phyloP scores from a whole-genome alignment of 2,888 invertebrate species.

The Mongoloraphidia duomilia region DNA sequence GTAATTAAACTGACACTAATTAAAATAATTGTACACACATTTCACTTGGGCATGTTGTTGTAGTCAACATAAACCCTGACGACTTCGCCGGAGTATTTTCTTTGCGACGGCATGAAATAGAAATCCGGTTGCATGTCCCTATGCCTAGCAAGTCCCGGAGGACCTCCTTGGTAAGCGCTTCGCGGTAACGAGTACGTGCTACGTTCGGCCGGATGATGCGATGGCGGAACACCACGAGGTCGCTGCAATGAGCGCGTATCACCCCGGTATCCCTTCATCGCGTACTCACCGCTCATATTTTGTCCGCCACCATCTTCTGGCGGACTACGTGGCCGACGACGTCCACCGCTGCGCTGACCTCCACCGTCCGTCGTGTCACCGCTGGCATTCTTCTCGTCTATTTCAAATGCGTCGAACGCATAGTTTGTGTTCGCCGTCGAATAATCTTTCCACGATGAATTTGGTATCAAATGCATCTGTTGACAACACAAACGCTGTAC shows the following conservation, averaged over 20 bases:
- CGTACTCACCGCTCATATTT: background rate
- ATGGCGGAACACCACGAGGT: constrained; percentile 26
- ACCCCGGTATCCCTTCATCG: constrained; percentile 27
- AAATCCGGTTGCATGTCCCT: constrained; percentile 60
- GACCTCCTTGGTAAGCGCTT: constrained; percentile 32
- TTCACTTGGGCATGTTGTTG: constrained; percentile 50
- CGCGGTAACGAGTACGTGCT: constrained; percentile 66
- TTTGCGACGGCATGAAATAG: constrained; percentile 89
- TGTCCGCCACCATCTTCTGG: constrained; percentile 1
- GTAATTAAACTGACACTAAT: too few relatives aligned
- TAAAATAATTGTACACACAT: too few relatives aligned
- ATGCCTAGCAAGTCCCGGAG: constrained; percentile 21
- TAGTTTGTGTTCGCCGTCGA: constrained; percentile 73
- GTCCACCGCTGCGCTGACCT: constrained; percentile 19
- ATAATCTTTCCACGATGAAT: constrained; percentile 82
- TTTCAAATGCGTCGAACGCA: constrained; percentile 78
- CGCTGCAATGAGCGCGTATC: constrained; percentile 49
- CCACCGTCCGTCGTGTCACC: constrained; percentile 19
- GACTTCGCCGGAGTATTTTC: constrained; percentile 85
- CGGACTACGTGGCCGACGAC: constrained; percentile 18
- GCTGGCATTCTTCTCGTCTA: constrained; percentile 49
- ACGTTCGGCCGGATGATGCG: constrained; percentile 32
- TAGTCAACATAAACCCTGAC: constrained; percentile 73
- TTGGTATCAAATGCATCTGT: constrained; percentile 70
- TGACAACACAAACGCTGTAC: too few relatives aligned